A percentile compares a stretch with the other conserved stretches of the same genome.
phyloP scores from a whole-genome alignment of 1,140 invertebrate species.

The Muscidifurax raptorellus region DNA sequence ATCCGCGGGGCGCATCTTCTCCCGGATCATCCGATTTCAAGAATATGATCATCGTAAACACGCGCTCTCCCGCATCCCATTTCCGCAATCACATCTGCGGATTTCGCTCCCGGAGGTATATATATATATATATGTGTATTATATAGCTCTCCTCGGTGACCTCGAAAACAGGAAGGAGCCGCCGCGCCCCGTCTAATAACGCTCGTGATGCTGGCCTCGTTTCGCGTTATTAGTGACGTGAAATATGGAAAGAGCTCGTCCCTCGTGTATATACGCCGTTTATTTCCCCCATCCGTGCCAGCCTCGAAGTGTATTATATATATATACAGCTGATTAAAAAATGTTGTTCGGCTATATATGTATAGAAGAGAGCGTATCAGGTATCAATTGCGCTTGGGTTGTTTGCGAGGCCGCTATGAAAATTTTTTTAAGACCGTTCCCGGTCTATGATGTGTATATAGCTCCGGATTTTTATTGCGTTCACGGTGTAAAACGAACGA shows the following conservation, averaged over 20 bases:
- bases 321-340: no score
- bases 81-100: slow-evolving; percentile 39
- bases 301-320: no score
- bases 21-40: slow-evolving; percentile 44
- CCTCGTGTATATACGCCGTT: no score
- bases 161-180: not conserved
- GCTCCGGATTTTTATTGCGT: not conserved
- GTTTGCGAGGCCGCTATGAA: not conserved
- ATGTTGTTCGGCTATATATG: no score
- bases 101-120: not conserved
- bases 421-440: not conserved
- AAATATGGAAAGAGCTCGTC: not conserved
- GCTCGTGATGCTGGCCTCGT: no score
- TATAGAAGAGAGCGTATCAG: no score
- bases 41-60: slow-evolving; percentile 46
- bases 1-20: not conserved
- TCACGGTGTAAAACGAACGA: not conserved
- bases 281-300: no score
- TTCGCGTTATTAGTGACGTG: no score
- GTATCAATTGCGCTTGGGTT: no score
- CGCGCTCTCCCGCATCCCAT: slow-evolving; percentile 27
- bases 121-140: no score
- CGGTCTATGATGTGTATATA: no score
- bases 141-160: not conserved
- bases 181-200: no score